A percentile compares a stretch with the other conserved stretches of the same genome.
Evolutionary conservation across 2,888 invertebrate genomes (phyloP).

Genomic region (Pedicia rivosa): DNA sequence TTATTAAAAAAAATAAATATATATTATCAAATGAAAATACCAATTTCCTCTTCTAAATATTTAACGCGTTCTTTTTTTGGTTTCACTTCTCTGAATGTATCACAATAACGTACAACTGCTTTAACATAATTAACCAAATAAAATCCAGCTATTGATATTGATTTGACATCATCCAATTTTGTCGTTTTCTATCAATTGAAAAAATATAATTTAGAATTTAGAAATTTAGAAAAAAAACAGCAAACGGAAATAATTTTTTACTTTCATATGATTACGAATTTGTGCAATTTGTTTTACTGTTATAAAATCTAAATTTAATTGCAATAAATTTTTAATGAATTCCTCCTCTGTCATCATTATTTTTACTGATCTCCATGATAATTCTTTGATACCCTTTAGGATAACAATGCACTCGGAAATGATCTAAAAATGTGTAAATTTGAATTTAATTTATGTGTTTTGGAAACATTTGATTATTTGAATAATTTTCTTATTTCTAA

Average conservation of each 20-base stretch:
- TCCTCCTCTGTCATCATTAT: conserved; percentile 85
- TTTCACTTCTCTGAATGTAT: conserved; percentile 70
- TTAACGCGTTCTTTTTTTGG: conserved; percentile 74
- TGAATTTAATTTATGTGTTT: no score
- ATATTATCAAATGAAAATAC: no score
- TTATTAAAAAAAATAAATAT: no score
- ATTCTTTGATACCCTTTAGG: conserved; percentile 64
- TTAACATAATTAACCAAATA: conserved; percentile 72
- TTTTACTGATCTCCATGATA: conserved; percentile 82
- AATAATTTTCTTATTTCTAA: no score
- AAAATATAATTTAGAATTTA: no score
- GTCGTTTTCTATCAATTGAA: conserved; percentile 30
- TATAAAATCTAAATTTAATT: conserved; percentile 71
- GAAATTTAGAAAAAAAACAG: no score
- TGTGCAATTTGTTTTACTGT: conserved; percentile 52
- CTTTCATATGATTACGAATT: conserved; percentile 57
- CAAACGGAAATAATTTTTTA: no score
- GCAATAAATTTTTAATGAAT: conserved; percentile 62
- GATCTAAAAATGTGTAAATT: no score
- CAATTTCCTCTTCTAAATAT: conserved; percentile 57
- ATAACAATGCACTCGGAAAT: conserved; percentile 85
- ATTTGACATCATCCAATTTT: conserved; percentile 68
- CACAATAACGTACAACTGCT: conserved; percentile 80
- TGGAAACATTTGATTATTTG: no score
- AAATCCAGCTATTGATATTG: conserved; percentile 71